Evolutionary conservation across 2,888 invertebrate genomes (phyloP), one percentile per base, ranked within the genome.

Genomic region (Hyppa rectilinea): DNA sequence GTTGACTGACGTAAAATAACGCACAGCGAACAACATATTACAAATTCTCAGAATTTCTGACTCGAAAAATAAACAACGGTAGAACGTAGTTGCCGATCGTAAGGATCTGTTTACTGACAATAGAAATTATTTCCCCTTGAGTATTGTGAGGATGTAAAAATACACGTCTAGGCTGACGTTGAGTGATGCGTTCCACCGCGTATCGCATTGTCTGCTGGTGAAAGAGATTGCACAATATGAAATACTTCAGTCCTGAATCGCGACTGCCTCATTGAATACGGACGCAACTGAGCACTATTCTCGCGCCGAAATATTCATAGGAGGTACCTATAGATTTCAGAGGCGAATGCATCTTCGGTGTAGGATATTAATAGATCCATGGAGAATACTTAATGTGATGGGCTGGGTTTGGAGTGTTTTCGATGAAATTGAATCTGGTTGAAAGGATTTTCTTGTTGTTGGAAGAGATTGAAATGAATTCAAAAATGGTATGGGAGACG

Each of bases 171-270:
- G 87, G 87, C 83, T 94, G 95, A 95, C 95, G 91, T 95, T 95
- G 95, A 95, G 93, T 95, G 95, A 95, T 96, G 94, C 94, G 93
- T 92, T 85, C 85, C 84, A 75, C 78, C 78, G 81, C 85, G 78
- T 85, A 78, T 72, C 73, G 77, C 91, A 94, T 95, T 95, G 95
- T 96, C 92, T 93, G 94, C 83, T 72, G 69, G 88, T 92, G 92
- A 95, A 95, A 95, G 95, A 93, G 93, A 93, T 93, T 92, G 93
- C 92, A 91, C 91, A 92, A 93, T 94, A 94, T 94, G 94, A 94
- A 95, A 94, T 94, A 93, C 92, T 94, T 92, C 93, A 89, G 91
- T 88, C 87, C 62, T 91, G 91, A 92, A 92, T 90, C 90, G 91
- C 90, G 89, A 87, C 89, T 91, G 89, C 90, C 89, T 93, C 92